Evolutionary conservation across 2,113 vertebrate genomes (phyloP), one percentile per base, ranked within the genome.

Genomic region (Archocentrus centrarchus): DNA sequence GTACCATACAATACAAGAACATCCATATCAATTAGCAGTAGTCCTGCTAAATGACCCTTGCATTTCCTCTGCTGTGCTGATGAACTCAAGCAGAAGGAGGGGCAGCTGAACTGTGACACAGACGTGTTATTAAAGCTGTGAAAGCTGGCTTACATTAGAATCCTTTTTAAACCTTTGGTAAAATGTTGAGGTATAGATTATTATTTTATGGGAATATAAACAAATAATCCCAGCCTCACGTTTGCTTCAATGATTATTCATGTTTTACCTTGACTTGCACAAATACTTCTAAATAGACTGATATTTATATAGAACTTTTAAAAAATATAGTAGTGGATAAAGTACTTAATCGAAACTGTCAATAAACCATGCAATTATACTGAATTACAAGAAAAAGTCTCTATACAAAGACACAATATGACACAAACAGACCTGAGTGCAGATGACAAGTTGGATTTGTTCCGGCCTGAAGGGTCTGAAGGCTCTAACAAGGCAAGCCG

Each of bases 391-490:
- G 14, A 14, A 47, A 14, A 47, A 11, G 41, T 11, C 7, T 14
- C 30, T 37, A 41, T 14, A 79, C 37, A 53, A 30, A 57, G 44
- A 37, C 35, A 44, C 75, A 73, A 18, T 7, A 20, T 15, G 9
- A 55, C 70, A 64, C 37, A 39, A 24, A 64, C 24, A 57, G 24
- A 76, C 79, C 35, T 24, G 70, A 39, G 70, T 32, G 60, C 63
- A 76, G 59, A 76, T 90, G 93, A 90, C 93, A 92, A 7, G 60
- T 82, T 27, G 70, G 50, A 87, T 87, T 89, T 68, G 85, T 87
- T 87, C 88, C 61, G n/a, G 66, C n/a, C 81, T 9, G 58, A 22
- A 18, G 86, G 11, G 32, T 75, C 44, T 0, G 35, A n/a, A 47
- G 37, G 11, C 75, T 82, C 85, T 88, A 90, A 92, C 88, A 60